phyloP scores from a whole-genome alignment of 2,797 vertebrate genomes.

The Lutjanus argentimaculatus region DNA sequence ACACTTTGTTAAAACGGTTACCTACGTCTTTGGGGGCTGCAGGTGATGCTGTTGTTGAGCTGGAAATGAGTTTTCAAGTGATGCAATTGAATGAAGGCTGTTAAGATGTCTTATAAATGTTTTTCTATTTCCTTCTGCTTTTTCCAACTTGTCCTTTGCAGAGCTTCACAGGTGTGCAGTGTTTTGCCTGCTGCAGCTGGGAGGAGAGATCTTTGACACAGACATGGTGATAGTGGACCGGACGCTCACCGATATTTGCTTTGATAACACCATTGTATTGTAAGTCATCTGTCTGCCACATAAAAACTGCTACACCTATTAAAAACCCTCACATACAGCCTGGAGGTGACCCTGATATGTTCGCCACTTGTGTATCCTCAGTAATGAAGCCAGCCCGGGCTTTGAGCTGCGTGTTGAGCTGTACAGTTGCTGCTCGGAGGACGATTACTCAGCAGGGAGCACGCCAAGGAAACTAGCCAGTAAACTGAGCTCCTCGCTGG shows the following conservation, averaged over 20 bases:
- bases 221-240: conserved; percentile 96
- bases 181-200: conserved; percentile 94
- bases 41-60: conserved; percentile 2
- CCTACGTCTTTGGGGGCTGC: neutral
- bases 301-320: too few species aligned
- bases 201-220: conserved; percentile 94
- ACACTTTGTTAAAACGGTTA: neutral
- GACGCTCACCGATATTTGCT: conserved; percentile 96
- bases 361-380: conserved; percentile 54
- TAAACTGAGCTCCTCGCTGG: conserved; percentile 94
- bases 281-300: conserved; percentile 77
- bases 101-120: conserved; percentile 9
- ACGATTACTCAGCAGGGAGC: conserved; percentile 89
- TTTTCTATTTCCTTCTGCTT: conserved; percentile 4
- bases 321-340: neutral
- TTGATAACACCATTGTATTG: conserved; percentile 93
- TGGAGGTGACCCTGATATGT: neutral
- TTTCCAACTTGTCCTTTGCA: conserved; percentile 53
- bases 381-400: conserved; percentile 89
- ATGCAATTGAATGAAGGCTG: conserved; percentile 30
- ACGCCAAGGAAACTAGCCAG: conserved; percentile 93
- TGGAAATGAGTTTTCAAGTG: conserved; percentile 17
- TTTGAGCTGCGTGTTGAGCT: conserved; percentile 93
- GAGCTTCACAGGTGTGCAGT: conserved; percentile 95
- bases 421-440: conserved; percentile 93